Conservation (phyloP, 2,797 vertebrate genomes). For the Sebastes iracundus region DNA sequence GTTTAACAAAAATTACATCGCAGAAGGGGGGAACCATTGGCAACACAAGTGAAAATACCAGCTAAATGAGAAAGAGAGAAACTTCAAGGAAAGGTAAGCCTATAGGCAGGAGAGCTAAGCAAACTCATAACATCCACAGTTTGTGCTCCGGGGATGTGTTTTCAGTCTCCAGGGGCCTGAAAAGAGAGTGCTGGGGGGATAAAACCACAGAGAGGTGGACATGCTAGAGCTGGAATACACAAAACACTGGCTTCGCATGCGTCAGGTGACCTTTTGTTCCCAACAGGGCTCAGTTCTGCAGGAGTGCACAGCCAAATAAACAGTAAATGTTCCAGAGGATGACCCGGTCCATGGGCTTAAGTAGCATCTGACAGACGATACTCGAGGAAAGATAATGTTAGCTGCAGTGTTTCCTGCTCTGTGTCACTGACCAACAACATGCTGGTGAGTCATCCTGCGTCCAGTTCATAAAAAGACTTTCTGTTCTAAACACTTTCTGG, state of each 20-base stretch:
- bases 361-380: constrained; percentile 33
- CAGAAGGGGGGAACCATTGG: constrained; percentile 39
- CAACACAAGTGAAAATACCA: constrained; percentile 37
- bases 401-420: not conserved
- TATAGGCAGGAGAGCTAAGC: constrained; percentile 52
- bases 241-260: constrained; percentile 51
- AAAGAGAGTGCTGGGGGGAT: constrained; percentile 8
- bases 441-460: not conserved
- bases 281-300: constrained; percentile 61
- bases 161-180: constrained; percentile 41
- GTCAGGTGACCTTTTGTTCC: constrained; percentile 72
- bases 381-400: constrained; percentile 1
- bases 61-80: constrained; percentile 27
- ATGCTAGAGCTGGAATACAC: constrained; percentile 48
- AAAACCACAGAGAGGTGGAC: constrained; percentile 36
- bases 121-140: constrained; percentile 54
- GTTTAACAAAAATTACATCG: constrained; percentile 68
- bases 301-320: constrained; percentile 61
- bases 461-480: constrained; percentile 10
- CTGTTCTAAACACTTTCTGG: not conserved
- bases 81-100: constrained; percentile 29
- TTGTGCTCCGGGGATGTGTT: constrained; percentile 43
- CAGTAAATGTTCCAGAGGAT: constrained; percentile 48
- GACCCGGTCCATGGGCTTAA: constrained; percentile 5
- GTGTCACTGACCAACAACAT: not conserved